Base-by-base conservation (phyloP, 92 coral and sea anemone genomes). In the Porites cylindrica region DNA sequence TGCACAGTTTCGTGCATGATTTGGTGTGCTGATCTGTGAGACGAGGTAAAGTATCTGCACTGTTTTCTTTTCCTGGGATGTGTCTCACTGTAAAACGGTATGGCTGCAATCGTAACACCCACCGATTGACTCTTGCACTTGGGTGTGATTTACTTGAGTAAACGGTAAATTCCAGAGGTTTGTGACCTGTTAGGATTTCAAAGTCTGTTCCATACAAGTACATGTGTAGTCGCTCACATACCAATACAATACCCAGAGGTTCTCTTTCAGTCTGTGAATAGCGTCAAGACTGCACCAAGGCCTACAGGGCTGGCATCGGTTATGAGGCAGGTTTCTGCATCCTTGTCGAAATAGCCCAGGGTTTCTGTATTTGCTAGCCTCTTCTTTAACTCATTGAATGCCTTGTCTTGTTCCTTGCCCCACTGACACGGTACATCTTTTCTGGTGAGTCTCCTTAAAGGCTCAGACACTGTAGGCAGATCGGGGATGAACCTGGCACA, bases 61-160 rank as follows among this genome's bases (percentile, higher is more conserved):
- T 83, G 79, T 83, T 93, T 65, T 85, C 77, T 32, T 71, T 77
- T 8, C 92, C 90, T 14, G 92, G 94, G 8, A 85, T 86, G 73
- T 93, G 84, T 74, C 76, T 90, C 63, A 86, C 91, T 51, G 67
- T 58, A 76, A 90, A 93, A 20, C 38, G 62, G 32, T 90, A 86
- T 12, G 96, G 91, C 61, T 93, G 91, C 32, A 93, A 67, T 81
- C 94, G 80, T 51, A 84, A 78, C n/a, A 88, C 85, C 92, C 95
- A 92, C 51, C 88, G 66, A 78, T 86, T 67, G 6, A 89, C 86
- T 53, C 91, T 43, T 38, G 89, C 89, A 82, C 86, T 70, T 17
- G 89, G 71, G 20, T 85, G 18, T 4, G 91, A 82, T 82, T 76
- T 89, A 61, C 80, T 70, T 19, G 91, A 86, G 88, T 89, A 81